These are phyloP conservation scores for Prosopocoilus inquinatus DNA, from an alignment of 2,888 invertebrate species.

Conservation along the genomic window DNA sequence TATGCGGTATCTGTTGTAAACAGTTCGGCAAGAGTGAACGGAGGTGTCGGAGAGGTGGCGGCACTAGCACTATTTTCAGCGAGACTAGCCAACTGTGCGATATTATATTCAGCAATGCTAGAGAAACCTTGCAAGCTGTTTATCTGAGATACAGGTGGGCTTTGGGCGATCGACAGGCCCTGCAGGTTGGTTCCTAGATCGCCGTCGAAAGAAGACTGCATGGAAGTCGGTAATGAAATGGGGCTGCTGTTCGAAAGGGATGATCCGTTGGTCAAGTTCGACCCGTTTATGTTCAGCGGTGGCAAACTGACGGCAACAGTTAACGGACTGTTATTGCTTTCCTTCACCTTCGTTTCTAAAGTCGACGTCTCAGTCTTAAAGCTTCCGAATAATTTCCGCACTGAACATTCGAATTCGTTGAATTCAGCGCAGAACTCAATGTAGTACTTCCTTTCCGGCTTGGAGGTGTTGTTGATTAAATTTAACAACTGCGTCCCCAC, in stretches of 20 bases:
- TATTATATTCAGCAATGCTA: conserved; percentile 83
- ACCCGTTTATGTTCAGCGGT: conserved; percentile 39
- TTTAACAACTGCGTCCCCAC: conserved; percentile 75
- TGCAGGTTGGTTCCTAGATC: conserved; percentile 55
- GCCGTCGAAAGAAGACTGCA: conserved; percentile 77
- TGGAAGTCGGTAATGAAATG: conserved; percentile 64
- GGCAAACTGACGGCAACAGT: conserved; percentile 41
- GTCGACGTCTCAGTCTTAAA: conserved; percentile 45
- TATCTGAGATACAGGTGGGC: conserved; percentile 47
- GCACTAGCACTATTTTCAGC: conserved; percentile 62
- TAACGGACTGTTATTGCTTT: conserved; percentile 53
- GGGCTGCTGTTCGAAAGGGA: conserved; percentile 69
- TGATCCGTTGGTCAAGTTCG: conserved; percentile 38
- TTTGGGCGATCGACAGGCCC: conserved; percentile 37
- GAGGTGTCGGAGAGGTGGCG: conserved; percentile 52
- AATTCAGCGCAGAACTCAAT: conserved; percentile 80
- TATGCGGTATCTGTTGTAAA: conserved; percentile 78
- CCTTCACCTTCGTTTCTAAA: conserved; percentile 36
- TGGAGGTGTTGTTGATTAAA: conserved; percentile 78
- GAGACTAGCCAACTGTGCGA: conserved; percentile 79
- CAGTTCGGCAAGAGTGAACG: conserved; percentile 73
- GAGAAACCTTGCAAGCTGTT: conserved; percentile 56
- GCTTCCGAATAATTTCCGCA: conserved; percentile 70
- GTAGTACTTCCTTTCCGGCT: conserved; percentile 74
- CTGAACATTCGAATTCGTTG: conserved; percentile 72